Percentiles rank a stretch among this genome's conserved stretches.
These are phyloP conservation scores for Nothocercus nigrocapillus DNA, from an alignment of 2,113 vertebrate genomes.

Conservation along the genomic window DNA sequence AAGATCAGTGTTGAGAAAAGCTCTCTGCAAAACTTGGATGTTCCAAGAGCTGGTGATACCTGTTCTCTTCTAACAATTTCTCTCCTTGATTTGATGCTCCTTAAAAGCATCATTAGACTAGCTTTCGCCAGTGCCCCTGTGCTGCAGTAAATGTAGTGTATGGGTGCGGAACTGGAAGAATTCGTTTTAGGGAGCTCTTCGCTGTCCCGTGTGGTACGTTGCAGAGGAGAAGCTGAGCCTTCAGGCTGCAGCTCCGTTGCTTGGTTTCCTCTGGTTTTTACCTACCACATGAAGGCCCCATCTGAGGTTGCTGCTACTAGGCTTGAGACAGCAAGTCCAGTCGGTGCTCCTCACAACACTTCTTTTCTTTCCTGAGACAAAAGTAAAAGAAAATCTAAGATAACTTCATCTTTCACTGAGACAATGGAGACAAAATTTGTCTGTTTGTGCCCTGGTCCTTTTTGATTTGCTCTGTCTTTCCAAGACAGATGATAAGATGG, in stretches of 20 bases:
- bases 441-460: neutral
- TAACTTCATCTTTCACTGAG: neutral
- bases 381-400: neutral
- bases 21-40: neutral
- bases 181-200: neutral
- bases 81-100: neutral
- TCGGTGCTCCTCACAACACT: neutral
- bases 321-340: neutral
- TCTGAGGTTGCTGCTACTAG: neutral
- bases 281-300: neutral
- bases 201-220: neutral
- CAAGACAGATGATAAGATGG: neutral
- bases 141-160: neutral
- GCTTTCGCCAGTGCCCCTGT: neutral
- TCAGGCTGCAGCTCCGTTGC: neutral
- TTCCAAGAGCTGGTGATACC: neutral
- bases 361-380: neutral
- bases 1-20: neutral
- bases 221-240: neutral
- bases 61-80: neutral
- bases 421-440: neutral
- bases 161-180: neutral
- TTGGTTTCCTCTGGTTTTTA: fast-evolving
- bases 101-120: neutral
- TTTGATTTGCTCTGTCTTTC: neutral